phyloP scores from a whole-genome alignment of 2,888 invertebrate genomes.

The Amiota mariae region DNA sequence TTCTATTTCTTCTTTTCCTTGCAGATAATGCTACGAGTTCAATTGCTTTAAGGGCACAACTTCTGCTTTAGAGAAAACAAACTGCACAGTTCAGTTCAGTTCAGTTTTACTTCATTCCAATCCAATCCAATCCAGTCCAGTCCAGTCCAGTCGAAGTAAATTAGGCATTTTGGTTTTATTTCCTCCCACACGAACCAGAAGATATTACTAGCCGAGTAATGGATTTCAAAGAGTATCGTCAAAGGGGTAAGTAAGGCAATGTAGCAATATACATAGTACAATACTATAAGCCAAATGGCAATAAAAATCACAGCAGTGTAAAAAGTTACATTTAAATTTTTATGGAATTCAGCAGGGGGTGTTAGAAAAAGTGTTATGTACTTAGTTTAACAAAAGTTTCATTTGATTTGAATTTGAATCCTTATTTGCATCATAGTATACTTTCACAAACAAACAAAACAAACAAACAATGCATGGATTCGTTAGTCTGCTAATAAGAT shows the following conservation, averaged over 20 bases:
- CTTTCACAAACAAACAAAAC: slow-evolving; percentile 9
- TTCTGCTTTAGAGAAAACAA: no score
- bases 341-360: slow-evolving; percentile 33
- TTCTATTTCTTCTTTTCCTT: not conserved
- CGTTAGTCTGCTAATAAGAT: slow-evolving; percentile 33
- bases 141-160: not conserved
- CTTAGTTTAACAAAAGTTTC: slow-evolving; percentile 26
- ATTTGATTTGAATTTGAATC: slow-evolving; percentile 53
- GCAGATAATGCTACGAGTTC: slow-evolving; percentile 44
- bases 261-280: not conserved
- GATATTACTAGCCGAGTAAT: slow-evolving; percentile 57
- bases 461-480: not conserved
- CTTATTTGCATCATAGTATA: not conserved
- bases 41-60: no score
- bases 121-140: no score
- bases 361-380: not conserved
- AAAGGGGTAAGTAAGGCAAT: slow-evolving; percentile 75
- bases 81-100: not conserved
- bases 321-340: slow-evolving; percentile 39
- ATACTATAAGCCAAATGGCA: slow-evolving; percentile 25
- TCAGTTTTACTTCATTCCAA: not conserved
- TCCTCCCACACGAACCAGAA: not conserved
- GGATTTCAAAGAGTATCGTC: slow-evolving; percentile 76
- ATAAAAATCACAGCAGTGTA: slow-evolving; percentile 61
- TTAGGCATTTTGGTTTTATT: not conserved